Conservation (phyloP, 2,888 invertebrate species). For the Troglohyphantes excavatus region DNA sequence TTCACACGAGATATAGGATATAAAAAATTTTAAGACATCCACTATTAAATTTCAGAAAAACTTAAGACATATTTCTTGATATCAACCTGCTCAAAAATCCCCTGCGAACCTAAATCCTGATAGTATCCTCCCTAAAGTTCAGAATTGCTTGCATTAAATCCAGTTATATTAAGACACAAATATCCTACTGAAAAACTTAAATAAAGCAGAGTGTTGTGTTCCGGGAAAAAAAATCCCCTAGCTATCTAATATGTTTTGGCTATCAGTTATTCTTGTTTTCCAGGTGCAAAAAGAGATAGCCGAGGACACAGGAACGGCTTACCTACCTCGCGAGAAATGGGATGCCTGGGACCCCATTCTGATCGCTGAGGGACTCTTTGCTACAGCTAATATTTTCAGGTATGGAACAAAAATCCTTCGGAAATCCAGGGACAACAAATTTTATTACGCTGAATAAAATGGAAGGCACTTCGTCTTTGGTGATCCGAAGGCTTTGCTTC, state of each 20-base stretch:
- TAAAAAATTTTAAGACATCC: too few species aligned
- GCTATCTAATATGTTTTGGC: background rate
- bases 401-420: constrained; percentile 51
- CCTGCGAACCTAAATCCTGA: too few species aligned
- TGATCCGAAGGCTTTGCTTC: too few species aligned
- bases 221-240: background rate
- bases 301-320: constrained; percentile 82
- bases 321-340: constrained; percentile 94
- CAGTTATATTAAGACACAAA: background rate
- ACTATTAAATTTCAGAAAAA: too few species aligned
- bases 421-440: background rate
- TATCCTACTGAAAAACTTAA: background rate
- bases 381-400: constrained; percentile 96
- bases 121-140: too few species aligned
- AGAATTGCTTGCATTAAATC: background rate
- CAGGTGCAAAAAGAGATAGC: constrained; percentile 89
- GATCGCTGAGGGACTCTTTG: constrained; percentile 96
- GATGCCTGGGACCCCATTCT: constrained; percentile 99
- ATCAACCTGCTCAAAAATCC: too few species aligned
- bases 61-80: too few species aligned
- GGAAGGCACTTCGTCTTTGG: background rate
- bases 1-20: too few species aligned
- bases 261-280: background rate
- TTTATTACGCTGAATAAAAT: constrained; percentile 10
- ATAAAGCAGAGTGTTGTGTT: background rate